Evolutionary conservation across 1,140 invertebrate species (phyloP).

Genomic region (Branchinecta lindahli): DNA sequence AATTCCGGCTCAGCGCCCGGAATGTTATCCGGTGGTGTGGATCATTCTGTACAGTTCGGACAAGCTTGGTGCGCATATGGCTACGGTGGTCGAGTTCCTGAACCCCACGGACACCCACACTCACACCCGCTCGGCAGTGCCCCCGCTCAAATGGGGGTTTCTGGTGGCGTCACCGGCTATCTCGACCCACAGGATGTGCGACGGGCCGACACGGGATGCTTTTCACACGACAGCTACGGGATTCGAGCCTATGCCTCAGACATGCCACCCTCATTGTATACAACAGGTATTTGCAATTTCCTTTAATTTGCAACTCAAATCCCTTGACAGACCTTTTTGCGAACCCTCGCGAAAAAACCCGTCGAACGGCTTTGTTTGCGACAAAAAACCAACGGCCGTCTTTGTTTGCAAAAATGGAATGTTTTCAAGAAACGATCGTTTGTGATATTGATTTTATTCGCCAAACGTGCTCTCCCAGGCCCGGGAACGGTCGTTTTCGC

Average conservation of each 20-base stretch:
- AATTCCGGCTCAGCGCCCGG: conserved; percentile 32
- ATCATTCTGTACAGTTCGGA: conserved; percentile 36
- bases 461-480: too few relatives aligned
- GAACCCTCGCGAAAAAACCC: background rate
- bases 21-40: conserved; percentile 41
- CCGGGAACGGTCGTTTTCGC: too few relatives aligned
- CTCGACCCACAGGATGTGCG: conserved; percentile 41
- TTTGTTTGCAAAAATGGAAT: too few relatives aligned
- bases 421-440: too few relatives aligned
- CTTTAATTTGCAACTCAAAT: background rate
- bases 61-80: conserved; percentile 30
- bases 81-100: conserved; percentile 31
- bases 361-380: background rate
- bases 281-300: conserved; percentile 45
- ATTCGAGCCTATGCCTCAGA: conserved; percentile 53
- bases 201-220: conserved; percentile 44
- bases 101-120: conserved; percentile 28
- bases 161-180: conserved; percentile 24
- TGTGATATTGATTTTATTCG: too few relatives aligned
- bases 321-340: background rate
- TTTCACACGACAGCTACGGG: conserved; percentile 56
- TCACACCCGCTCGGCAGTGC: conserved; percentile 19
- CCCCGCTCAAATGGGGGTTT: conserved; percentile 23
- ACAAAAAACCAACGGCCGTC: too few relatives aligned
- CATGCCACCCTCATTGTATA: conserved; percentile 57